Base-by-base conservation (phyloP, 2,797 vertebrate species). In the Fringilla coelebs region DNA sequence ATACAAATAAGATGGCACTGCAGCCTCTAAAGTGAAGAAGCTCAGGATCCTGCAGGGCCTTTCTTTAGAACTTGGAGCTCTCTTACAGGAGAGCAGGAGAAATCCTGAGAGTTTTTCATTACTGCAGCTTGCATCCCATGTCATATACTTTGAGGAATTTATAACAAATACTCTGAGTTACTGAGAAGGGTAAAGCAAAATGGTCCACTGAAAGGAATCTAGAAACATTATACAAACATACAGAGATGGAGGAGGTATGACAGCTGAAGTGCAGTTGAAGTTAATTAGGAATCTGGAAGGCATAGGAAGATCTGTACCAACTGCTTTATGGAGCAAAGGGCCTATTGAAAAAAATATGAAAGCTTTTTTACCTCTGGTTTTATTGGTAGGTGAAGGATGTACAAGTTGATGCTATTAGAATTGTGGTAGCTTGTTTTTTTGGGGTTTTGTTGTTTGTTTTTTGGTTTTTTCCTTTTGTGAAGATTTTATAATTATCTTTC, bases 91-190 rank as follows among this genome's bases (percentile, higher is more conserved):
- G 16, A 65, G 19, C 29, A 7, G 41, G 62, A 84, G 63, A 84
- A 89, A 32, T 25, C 10, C 18, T 72, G 19, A 40, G 20, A 48
- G 31, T 29, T 73, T 79, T 74, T 61, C 63, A 83, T 0, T 48
- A 36, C 48, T 55, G 1, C 52, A 60, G 20, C 28, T 55, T 54
- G 10, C 1, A 7, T 80, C 29, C 6, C 0, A 1, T 18, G 28
- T 88, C 55, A 40, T 3, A 0, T 48, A 40, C 24, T 82, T 82
- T 58, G 17, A 87, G 25, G 16, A 54, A 62, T 58, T n/a, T 72
- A 2, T 40, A 63, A 29, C 22, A 13, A 49, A 9, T 40, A 36
- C 28, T 46, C 26, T 25, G 34, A 32, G 36, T 43, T 74, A 10
- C 15, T 38, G 4, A 66, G 67, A n/a, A 49, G 8, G 16, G 43